Evolutionary conservation across 1,140 invertebrate species (phyloP), one percentile per base, ranked within the genome.

Genomic region (Theocolax elegans): DNA sequence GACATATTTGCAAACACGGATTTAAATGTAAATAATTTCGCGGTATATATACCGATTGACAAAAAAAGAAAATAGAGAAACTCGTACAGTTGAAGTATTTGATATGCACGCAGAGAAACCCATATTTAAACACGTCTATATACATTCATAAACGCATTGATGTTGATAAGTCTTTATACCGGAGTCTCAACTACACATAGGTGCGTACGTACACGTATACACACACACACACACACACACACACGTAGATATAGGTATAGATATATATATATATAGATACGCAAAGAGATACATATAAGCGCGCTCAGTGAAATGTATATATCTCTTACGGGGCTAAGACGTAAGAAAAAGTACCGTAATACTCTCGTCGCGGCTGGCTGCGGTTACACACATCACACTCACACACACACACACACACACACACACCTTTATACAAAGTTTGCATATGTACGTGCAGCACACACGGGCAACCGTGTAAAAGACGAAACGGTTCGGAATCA

Each of bases 291-390:
- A n/a, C n/a, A n/a, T n/a, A n/a, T n/a, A n/a, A n/a, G n/a, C n/a
- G n/a, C n/a, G n/a, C n/a, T n/a, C n/a, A n/a, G n/a, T n/a, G n/a
- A n/a, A n/a, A n/a, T n/a, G 63, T 63, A 69, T 60, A 69, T 62
- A 62, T 60, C 48, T 60, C 31, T 62, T 29, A 27, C 59, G 56
- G 46, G 25, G 53, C 29, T 62, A 44, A 49, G 38, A 69, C 46
- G 51, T n/a, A 68, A 48, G 58, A 63, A 70, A 70, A 54, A 56
- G 59, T 70, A 70, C 67, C 67, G 67, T 64, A 70, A 70, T 44
- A n/a, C 21, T 38, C 46, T 64, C 60, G 60, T 51, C 46, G 60
- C 60, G 60, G 46, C 19, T 51, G 60, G 46, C 46, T 51, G 60
- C 59, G 15, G 17, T 31, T 54, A 44, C 23, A 1, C 31, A 7